A percentile compares a stretch with the other conserved stretches of the same genome.
Evolutionary conservation across 2,888 invertebrate species (phyloP).

Genomic region (Xestia xanthographa): DNA sequence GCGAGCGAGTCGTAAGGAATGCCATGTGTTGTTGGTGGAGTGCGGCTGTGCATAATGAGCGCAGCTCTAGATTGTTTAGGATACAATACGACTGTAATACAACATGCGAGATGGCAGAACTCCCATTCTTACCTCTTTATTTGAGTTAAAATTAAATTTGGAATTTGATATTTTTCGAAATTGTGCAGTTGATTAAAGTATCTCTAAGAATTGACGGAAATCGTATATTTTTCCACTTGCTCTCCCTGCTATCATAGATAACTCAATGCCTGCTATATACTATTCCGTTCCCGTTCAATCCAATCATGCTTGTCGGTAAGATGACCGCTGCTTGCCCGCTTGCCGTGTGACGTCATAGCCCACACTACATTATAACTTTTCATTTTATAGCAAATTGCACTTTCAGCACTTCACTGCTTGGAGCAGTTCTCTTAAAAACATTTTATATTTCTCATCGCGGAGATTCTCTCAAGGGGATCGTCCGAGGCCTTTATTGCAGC

Average conservation of each 20-base stretch:
- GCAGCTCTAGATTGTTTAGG: conserved; percentile 26
- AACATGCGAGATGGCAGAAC: neutral
- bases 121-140: neutral
- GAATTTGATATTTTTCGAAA: too few relatives aligned
- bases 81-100: conserved; percentile 1
- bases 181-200: too few relatives aligned
- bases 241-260: too few relatives aligned
- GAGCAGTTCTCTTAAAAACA: conserved; percentile 13
- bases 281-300: neutral
- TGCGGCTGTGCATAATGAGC: conserved; percentile 12
- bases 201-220: too few relatives aligned
- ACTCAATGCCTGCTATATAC: too few relatives aligned
- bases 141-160: neutral
- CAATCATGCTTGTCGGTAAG: neutral
- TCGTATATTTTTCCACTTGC: neutral
- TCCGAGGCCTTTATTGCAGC: conserved; percentile 32
- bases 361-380: conserved; percentile 17
- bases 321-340: neutral
- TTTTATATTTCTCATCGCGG: conserved; percentile 38
- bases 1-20: conserved; percentile 3
- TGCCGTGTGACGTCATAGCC: neutral
- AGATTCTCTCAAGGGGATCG: conserved; percentile 22
- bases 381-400: conserved; percentile 41
- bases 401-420: conserved; percentile 37
- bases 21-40: neutral